Base-by-base conservation (phyloP, 1,140 invertebrate species). In the Diachasmimorpha longicaudata region DNA sequence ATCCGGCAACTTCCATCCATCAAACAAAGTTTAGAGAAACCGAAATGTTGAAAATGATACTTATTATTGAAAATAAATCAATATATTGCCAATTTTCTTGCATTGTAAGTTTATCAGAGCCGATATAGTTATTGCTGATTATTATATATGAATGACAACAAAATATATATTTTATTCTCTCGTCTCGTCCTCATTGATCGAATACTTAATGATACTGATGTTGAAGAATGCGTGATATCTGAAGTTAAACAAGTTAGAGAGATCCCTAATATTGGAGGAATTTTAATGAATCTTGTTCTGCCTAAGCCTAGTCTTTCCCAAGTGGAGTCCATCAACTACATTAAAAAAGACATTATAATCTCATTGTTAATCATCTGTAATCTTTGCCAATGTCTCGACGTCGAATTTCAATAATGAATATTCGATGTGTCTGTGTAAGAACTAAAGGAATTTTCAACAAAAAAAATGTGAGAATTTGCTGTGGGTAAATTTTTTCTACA, bases 231-330 rank as follows among this genome's bases (percentile, higher is more conserved):
- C 37, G 37, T 76, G 42, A 46, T 19, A 73, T 66, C n/a, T 75
- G 48, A 25, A 42, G 39, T 42, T 52, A 52, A 14, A 52, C 48
- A 52, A 13, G 48, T 52, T 52, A 52, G 48, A 46, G n/a, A 46
- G 10, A n/a, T 46, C 44, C 44, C 44, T 9, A 46, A 58, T 75
- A 52, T 68, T 69, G 10, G n/a, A 76, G 75, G 46, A 52, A 76
- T 37, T 76, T 70, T 72, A 78, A 21, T 78, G 52, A 72, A 77
- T 68, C 75, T 58, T 11, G 73, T 83, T 77, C 84, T 81, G 82
- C 81, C 80, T 85, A 85, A 85, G 78, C 82, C 78, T 82, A 84
- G 79, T 85, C 79, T 84, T 83, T 84, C 75, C 80, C 78, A 23
- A 52, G 14, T 52, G 48, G n/a, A 52, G 4, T 52, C 14, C 48